Evolutionary conservation across 1,140 invertebrate species (phyloP), one percentile per base, ranked within the genome.

Genomic region (Zophobas atratus): DNA sequence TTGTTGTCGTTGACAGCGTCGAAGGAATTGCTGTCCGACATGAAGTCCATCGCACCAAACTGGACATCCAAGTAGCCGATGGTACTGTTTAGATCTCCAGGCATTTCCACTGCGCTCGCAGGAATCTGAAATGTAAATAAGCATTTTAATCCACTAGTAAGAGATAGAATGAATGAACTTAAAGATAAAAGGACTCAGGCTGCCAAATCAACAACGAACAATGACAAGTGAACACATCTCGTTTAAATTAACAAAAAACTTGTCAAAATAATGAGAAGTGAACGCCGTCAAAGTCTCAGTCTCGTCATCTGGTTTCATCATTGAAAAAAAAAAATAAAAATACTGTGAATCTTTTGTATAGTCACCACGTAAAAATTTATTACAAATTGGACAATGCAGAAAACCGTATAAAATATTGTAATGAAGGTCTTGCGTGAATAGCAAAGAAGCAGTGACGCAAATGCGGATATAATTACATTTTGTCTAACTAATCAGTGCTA

Each of bases 81-180:
- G 78, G 81, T 88, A 89, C 80, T 90, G 51, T 72, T 72, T 75
- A 92, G 89, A 86, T 97, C 96, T 67, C 95, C 96, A 0, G 93
- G 97, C 97, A 99, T 99, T 87, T 98, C 97, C 38, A 99, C 97
- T 56, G 97, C 97, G 77, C 92, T 95, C 20, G 95, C 92, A 43
- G 97, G 97, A 82, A 99, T 98, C 92, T 94, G 83, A 32, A 87
- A 86, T 78, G 8, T 20, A 20, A 51, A 51, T 20, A 20, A 20
- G 20, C 6, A 49, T 8, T 49, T 49, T 49, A 49, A 8, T 55
- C 46, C 46, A 6, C 46, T 49, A 49, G 6, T 49, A 6, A 49
- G n/a, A 49, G 35, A 6, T 60, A 2, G 49, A 6, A 2, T 51
- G 49, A 51, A 51, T 20, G 20, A 20, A 51, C 74, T 36, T 6